Evolutionary conservation across 2,113 vertebrate species (phyloP).

Genomic region (Pteropus alecto): DNA sequence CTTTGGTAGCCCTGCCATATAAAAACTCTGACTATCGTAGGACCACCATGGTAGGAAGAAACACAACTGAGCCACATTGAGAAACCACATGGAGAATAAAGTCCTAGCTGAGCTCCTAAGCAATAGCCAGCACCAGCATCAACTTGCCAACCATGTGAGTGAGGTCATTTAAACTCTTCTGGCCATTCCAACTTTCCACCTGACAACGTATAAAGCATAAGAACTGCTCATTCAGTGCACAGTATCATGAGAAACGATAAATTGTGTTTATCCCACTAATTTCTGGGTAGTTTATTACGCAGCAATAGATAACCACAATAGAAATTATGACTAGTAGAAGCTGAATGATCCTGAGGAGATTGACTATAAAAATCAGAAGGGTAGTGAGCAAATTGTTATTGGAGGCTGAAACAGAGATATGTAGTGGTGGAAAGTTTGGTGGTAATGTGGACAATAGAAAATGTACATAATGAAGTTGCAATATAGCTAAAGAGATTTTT

Average conservation of each 20-base stretch:
- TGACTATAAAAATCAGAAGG: neutral
- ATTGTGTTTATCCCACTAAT: neutral
- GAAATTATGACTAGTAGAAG: neutral
- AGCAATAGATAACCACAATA: neutral
- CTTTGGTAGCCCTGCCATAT: neutral
- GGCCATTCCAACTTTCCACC: neutral
- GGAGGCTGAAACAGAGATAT: neutral
- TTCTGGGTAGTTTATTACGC: neutral
- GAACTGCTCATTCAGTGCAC: neutral
- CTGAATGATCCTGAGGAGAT: neutral
- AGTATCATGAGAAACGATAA: neutral
- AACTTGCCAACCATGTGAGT: neutral
- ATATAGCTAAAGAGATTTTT: neutral
- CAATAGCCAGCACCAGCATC: neutral
- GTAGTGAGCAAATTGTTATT: neutral
- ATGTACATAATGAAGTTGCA: no score
- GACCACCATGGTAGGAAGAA: neutral
- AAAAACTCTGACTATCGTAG: neutral
- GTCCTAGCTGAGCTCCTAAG: neutral
- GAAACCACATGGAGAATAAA: neutral
- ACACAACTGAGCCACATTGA: neutral
- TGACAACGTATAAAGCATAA: neutral
- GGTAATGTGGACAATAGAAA: neutral
- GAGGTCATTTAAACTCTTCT: neutral
- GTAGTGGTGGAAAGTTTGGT: neutral